phyloP scores from a whole-genome alignment of 2,888 invertebrate species.

The Trichacis sp. region DNA sequence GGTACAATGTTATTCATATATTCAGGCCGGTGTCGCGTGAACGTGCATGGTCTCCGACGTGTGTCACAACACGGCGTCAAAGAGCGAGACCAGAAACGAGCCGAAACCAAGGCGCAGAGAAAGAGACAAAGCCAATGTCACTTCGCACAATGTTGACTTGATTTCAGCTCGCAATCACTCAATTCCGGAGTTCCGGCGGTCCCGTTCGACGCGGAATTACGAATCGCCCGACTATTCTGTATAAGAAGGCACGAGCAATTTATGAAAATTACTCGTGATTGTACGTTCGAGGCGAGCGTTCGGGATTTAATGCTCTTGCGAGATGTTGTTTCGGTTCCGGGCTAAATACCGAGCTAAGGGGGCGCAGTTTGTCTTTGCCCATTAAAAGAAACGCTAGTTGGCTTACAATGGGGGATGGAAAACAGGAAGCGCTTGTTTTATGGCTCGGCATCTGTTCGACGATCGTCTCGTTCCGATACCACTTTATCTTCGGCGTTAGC shows the following conservation, averaged over 20 bases:
- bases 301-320: slow-evolving; percentile 17
- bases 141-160: slow-evolving; percentile 31
- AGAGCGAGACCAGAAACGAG: slow-evolving; percentile 40
- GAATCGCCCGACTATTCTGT: slow-evolving; percentile 16
- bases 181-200: slow-evolving; percentile 33
- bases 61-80: slow-evolving; percentile 44
- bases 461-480: slow-evolving; percentile 70
- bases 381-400: slow-evolving; percentile 69
- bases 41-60: slow-evolving; percentile 51
- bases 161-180: slow-evolving; percentile 39
- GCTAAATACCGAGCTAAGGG: slow-evolving; percentile 58
- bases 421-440: slow-evolving; percentile 68
- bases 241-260: slow-evolving; percentile 13
- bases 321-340: slow-evolving; percentile 22
- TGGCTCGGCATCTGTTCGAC: slow-evolving; percentile 69
- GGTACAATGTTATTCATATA: slow-evolving; percentile 67
- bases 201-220: slow-evolving; percentile 38
- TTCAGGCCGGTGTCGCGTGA: slow-evolving; percentile 54
- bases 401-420: slow-evolving; percentile 54
- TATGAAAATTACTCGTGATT: slow-evolving; percentile 18
- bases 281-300: not conserved
- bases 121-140: slow-evolving; percentile 33
- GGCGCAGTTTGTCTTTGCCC: slow-evolving; percentile 69
- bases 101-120: slow-evolving; percentile 24
- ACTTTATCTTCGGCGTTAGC: slow-evolving; percentile 69